These are phyloP conservation scores for Salmo trutta DNA, from an alignment of 2,797 vertebrate species.

Conservation along the genomic window DNA sequence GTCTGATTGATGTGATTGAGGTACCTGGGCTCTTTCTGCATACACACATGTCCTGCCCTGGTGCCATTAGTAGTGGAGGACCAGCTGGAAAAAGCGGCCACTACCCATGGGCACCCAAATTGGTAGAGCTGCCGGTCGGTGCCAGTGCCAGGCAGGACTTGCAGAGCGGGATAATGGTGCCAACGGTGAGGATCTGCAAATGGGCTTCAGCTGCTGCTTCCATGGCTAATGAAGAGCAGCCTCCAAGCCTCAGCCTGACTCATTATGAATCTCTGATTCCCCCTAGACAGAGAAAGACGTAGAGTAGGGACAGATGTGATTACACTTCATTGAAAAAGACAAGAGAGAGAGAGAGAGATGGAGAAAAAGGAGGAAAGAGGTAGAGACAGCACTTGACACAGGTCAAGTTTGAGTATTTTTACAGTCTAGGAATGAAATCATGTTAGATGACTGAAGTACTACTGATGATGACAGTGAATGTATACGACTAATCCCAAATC, in stretches of 20 bases:
- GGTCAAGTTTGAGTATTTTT: not conserved
- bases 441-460: not conserved
- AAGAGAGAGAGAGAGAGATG: not conserved
- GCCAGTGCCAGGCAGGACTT: constrained; percentile 3
- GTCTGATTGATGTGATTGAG: not conserved
- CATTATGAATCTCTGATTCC: not conserved
- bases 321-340: not conserved
- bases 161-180: constrained; percentile 1
- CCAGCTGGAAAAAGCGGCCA: not conserved
- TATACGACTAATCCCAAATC: not conserved
- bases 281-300: not conserved
- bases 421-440: not conserved
- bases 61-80: not conserved
- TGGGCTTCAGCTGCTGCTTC: not conserved
- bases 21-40: not conserved
- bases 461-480: not conserved
- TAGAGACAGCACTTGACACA: not conserved
- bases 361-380: not conserved
- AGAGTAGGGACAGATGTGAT: not conserved
- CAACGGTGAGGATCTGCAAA: not conserved
- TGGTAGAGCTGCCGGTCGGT: not conserved
- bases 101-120: constrained; percentile 13
- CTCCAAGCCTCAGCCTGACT: not conserved
- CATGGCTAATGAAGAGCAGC: not conserved
- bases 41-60: not conserved